Base-by-base conservation (phyloP, 2,797 vertebrate species). In the Hippocampus kuda region DNA sequence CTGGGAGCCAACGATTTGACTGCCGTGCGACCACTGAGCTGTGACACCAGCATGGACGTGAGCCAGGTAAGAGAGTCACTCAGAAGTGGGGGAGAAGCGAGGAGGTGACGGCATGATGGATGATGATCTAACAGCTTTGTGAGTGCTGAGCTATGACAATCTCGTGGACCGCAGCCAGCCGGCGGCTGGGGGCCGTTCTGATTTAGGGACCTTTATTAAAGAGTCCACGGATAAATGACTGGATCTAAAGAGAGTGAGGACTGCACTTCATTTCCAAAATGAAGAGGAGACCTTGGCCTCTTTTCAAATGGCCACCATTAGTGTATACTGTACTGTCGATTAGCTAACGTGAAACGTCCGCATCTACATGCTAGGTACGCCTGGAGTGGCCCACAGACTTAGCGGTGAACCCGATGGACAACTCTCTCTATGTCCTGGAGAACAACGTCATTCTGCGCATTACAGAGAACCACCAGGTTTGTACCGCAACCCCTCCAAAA, bases 301-400 rank as follows among this genome's bases (percentile, higher is more conserved):
- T 46, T 72, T 59, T 83, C 79, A 81, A 56, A 73, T 59, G 5
- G 0, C 53, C 65, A 65, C 63, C 54, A 30, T 72, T 67, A 9
- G 38, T 30, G 38, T 48, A 73, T 60, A 65, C 59, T 16, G 56
- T 70, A 51, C 72, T 65, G 63, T 65, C 16, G 63, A 65, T 65
- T 65, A 48, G 27, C 44, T 64, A 6, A 64, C n/a, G 22, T 46
- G 24, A n/a, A 64, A 70, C 70, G 66, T 73, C 56, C 79, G 34
- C 81, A 67, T 81, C 67, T 69, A 59, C 61, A 66, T 1, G 56
- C 44, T 87, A 99, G 97, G 97, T 99, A 78, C 96, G 97, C 75
- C 91, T 99, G 71, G 97, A 99, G 83, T 99, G 96, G 97, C 97
- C 97, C 44, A 99, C 97, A 16, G 96, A 99, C 89, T 91, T 99